phyloP scores from a whole-genome alignment of 2,113 vertebrate species.

The Struthio camelus region DNA sequence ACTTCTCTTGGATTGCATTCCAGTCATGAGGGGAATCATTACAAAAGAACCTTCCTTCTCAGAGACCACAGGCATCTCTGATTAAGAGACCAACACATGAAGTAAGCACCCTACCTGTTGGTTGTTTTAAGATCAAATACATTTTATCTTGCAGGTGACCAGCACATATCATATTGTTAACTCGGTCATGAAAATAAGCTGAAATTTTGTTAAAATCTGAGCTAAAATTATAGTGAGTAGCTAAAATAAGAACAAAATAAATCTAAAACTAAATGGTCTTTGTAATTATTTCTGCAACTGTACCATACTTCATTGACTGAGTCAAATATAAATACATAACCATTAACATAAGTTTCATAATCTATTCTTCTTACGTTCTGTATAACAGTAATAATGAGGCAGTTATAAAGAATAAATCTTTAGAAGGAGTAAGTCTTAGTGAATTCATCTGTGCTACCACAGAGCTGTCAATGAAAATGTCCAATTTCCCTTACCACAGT shows the following conservation, averaged over 20 bases:
- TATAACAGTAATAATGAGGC: not conserved
- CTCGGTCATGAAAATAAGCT: not conserved
- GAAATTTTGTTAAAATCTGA: not conserved
- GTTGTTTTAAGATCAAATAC: not conserved
- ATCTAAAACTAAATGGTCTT: not conserved
- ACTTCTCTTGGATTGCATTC: not conserved
- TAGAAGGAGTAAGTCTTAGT: not conserved
- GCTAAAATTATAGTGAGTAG: not conserved
- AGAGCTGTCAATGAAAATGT: not conserved
- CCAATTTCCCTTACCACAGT: not conserved
- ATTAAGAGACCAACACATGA: not conserved
- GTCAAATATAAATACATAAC: not conserved
- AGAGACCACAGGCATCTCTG: conserved; percentile 2
- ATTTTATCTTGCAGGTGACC: not conserved
- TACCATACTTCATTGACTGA: not conserved
- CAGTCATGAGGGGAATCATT: not conserved
- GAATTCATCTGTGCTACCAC: conserved; percentile 2
- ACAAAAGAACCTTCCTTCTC: conserved; percentile 30
- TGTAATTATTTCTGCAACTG: not conserved
- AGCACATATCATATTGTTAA: not conserved
- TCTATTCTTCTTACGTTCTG: not conserved
- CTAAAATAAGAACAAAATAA: not conserved
- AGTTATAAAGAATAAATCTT: not conserved
- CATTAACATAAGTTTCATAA: not conserved
- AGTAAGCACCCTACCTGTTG: conserved; percentile 2